Percentiles rank a stretch among this genome's conserved stretches.
phyloP scores from a whole-genome alignment of 2,888 invertebrate species.

The Euclidia mi region DNA sequence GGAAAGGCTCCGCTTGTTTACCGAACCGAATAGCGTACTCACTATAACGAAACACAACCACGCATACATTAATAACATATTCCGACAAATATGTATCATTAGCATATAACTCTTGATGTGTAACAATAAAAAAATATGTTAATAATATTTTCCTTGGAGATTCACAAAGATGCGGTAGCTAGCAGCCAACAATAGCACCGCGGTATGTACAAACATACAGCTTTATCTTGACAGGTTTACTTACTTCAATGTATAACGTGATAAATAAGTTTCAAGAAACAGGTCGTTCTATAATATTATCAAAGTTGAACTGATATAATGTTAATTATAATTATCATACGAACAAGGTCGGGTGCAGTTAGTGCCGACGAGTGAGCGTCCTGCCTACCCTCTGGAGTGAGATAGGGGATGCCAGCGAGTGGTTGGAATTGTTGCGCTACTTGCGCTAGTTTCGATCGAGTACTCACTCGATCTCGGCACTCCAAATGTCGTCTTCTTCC shows the following conservation, averaged over 20 bases:
- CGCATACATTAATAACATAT: constrained; percentile 21
- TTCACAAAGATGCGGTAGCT: constrained; percentile 57
- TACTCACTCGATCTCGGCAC: constrained; percentile 77
- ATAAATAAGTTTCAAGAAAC: constrained; percentile 80
- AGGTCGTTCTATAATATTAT: constrained; percentile 71
- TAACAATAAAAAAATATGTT: constrained; percentile 52
- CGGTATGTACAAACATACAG: constrained; percentile 74
- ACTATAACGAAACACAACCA: constrained; percentile 20
- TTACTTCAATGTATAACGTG: constrained; percentile 67
- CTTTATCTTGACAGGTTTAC: constrained; percentile 87
- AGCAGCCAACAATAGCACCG: constrained; percentile 72
- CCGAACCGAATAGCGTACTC: constrained; percentile 18
- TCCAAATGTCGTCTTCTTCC: constrained; percentile 73
- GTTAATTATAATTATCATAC: constrained; percentile 47
- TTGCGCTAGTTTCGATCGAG: constrained; percentile 48
- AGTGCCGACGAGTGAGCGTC: constrained; percentile 35
- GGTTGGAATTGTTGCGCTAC: constrained; percentile 37
- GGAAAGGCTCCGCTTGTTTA: constrained; percentile 36
- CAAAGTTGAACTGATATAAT: constrained; percentile 69
- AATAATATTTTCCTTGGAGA: constrained; percentile 47
- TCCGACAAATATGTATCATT: constrained; percentile 23
- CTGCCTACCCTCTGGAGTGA: constrained; percentile 6
- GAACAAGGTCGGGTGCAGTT: constrained; percentile 30
- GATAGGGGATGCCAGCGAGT: constrained; percentile 51
- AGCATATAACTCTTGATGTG: constrained; percentile 31